phyloP scores from a whole-genome alignment of 2,888 invertebrate species.

The Vannuccia rotundouncinata region DNA sequence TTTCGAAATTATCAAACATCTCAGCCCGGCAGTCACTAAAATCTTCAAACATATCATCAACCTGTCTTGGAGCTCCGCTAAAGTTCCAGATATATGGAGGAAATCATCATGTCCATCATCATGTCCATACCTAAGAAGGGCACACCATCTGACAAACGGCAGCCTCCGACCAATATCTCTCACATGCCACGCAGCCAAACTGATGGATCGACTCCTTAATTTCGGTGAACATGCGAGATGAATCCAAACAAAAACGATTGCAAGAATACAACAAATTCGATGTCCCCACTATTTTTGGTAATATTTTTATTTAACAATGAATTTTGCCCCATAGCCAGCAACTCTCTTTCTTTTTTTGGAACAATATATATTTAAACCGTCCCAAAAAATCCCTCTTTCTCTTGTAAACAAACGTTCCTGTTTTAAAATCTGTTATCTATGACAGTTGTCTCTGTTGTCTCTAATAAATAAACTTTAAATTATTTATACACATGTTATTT shows the following conservation, averaged over 20 bases:
- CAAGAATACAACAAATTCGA: background rate
- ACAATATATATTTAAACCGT: too few relatives aligned
- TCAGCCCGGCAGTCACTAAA: background rate
- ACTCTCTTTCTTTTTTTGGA: too few relatives aligned
- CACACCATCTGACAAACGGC: background rate
- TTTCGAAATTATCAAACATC: background rate
- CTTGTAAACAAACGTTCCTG: too few relatives aligned
- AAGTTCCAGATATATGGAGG: background rate
- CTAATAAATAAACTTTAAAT: too few relatives aligned
- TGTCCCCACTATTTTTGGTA: too few relatives aligned
- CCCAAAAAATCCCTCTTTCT: too few relatives aligned
- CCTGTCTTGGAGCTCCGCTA: background rate
- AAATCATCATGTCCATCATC: background rate
- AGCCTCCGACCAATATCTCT: background rate
- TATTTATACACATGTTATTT: too few relatives aligned
- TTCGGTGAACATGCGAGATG: background rate
- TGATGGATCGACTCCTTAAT: background rate
- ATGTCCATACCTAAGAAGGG: background rate
- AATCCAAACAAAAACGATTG: background rate
- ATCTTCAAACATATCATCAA: background rate
- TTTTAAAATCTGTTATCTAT: too few relatives aligned
- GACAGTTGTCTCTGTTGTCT: too few relatives aligned
- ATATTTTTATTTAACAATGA: too few relatives aligned
- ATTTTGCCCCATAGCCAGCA: too few relatives aligned
- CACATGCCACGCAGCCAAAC: background rate